A percentile compares a stretch with the other conserved stretches of the same genome.
These are phyloP conservation scores for Parapsyche elsis DNA, from an alignment of 1,140 invertebrate genomes.

Conservation along the genomic window DNA sequence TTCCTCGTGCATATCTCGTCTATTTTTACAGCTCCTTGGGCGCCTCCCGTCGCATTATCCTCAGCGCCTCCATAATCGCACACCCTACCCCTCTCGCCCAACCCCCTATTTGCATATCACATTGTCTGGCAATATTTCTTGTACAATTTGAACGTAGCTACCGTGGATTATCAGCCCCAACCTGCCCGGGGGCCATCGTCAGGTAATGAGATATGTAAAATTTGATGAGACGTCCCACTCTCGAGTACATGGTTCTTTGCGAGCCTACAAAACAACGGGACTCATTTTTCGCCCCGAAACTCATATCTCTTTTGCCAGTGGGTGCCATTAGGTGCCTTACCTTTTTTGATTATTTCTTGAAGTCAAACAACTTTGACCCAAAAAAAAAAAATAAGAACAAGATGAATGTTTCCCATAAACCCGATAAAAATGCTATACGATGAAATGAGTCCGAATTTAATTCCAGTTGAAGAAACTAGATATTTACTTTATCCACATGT, in stretches of 20 bases:
- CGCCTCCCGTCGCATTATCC: conserved; percentile 45
- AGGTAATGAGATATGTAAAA: conserved; percentile 54
- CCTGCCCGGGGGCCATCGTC: conserved; percentile 28
- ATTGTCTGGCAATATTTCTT: conserved; percentile 53
- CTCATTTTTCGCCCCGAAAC: not conserved
- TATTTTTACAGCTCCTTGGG: conserved; percentile 48
- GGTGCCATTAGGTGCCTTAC: too few relatives aligned
- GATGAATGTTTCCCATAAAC: too few relatives aligned
- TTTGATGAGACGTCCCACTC: conserved; percentile 26
- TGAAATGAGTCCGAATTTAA: too few relatives aligned
- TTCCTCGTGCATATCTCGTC: conserved; percentile 33
- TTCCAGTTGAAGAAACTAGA: too few relatives aligned
- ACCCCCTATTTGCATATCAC: conserved; percentile 47
- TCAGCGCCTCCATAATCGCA: conserved; percentile 22
- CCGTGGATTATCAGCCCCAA: conserved; percentile 35
- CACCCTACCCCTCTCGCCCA: conserved; percentile 33
- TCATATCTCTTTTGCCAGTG: not conserved
- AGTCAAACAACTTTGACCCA: too few relatives aligned
- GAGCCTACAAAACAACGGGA: not conserved
- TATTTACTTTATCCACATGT: too few relatives aligned
- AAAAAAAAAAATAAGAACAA: too few relatives aligned
- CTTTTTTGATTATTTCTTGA: too few relatives aligned
- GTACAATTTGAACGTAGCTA: conserved; percentile 32
- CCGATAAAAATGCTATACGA: too few relatives aligned
- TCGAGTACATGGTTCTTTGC: not conserved